A percentile compares a stretch with the other conserved stretches of the same genome.
Evolutionary conservation across 2,797 vertebrate genomes (phyloP).

Genomic region (Scolopax bukidnonensis): DNA sequence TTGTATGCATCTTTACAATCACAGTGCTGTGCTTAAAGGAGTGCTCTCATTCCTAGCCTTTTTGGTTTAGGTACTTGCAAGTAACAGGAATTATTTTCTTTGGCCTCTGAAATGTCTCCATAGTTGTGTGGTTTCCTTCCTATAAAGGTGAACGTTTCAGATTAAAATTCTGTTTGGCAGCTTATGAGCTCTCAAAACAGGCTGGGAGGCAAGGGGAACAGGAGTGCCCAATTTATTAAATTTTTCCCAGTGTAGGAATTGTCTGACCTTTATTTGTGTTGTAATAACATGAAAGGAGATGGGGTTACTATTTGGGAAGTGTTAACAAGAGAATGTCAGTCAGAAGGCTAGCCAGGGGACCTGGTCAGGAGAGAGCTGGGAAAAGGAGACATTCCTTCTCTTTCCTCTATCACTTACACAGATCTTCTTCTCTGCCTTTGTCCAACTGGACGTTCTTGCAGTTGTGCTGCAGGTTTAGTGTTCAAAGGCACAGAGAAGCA

Average conservation of each 20-base stretch:
- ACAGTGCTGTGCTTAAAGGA: background rate
- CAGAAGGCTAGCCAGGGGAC: background rate
- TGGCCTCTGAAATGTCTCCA: slow-evolving; percentile 36
- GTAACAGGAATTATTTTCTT: slow-evolving; percentile 50
- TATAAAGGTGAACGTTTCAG: slow-evolving; percentile 47
- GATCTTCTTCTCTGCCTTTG: background rate
- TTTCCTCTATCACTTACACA: background rate
- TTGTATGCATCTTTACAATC: background rate
- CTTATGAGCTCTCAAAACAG: background rate
- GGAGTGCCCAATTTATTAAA: background rate
- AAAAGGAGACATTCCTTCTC: background rate
- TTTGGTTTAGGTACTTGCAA: background rate
- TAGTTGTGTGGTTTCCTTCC: slow-evolving; percentile 52
- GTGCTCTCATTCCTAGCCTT: background rate
- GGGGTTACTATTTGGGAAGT: background rate
- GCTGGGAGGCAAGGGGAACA: background rate
- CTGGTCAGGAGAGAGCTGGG: background rate
- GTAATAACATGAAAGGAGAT: background rate
- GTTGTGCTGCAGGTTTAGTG: background rate
- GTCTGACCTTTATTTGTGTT: slow-evolving; percentile 26
- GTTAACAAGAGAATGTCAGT: background rate
- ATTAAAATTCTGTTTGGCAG: slow-evolving; percentile 60
- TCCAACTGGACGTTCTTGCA: background rate
- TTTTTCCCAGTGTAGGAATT: slow-evolving; percentile 7
- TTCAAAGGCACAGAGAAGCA: background rate